Percentiles rank a stretch among this genome's conserved stretches.
Evolutionary conservation across 2,797 vertebrate species (phyloP).

Genomic region (Botia kubotai): DNA sequence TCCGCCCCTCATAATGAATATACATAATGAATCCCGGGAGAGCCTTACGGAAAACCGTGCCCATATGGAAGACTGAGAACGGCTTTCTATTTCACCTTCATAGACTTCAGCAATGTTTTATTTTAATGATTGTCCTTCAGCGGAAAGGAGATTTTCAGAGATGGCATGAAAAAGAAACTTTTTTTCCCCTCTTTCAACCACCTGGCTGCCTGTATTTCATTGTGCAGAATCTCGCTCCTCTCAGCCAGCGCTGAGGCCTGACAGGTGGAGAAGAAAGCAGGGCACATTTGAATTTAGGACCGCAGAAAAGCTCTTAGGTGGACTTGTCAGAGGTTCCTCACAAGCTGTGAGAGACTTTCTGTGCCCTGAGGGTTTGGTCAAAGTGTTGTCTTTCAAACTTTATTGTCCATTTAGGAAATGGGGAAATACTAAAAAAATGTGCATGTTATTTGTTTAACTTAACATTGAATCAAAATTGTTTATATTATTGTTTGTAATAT

Average conservation of each 20-base stretch:
- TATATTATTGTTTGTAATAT: neutral
- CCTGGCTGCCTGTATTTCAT: conserved; percentile 40
- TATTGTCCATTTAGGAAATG: neutral
- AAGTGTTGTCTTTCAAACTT: neutral
- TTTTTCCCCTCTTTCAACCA: conserved; percentile 37
- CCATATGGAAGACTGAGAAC: conserved; percentile 78
- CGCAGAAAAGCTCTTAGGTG: conserved; percentile 1
- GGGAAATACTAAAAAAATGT: neutral
- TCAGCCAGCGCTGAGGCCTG: conserved; percentile 29
- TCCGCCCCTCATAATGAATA: conserved; percentile 78
- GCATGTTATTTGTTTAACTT: neutral
- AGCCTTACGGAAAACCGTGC: conserved; percentile 70
- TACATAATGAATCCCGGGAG: conserved; percentile 76
- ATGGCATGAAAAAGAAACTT: conserved; percentile 31
- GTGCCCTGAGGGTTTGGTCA: conserved; percentile 8
- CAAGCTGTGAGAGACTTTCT: conserved; percentile 11
- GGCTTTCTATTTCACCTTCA: conserved; percentile 78
- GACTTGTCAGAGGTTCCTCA: conserved; percentile 13
- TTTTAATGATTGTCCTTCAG: conserved; percentile 67
- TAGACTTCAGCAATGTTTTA: conserved; percentile 61
- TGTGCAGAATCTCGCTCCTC: conserved; percentile 20
- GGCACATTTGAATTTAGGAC: conserved; percentile 36
- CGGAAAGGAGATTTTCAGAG: conserved; percentile 56
- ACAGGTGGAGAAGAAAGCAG: conserved; percentile 55
- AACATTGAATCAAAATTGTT: neutral